These are phyloP conservation scores for Pachypanchax playfairii DNA, from an alignment of 2,113 vertebrate genomes.

Conservation along the genomic window DNA sequence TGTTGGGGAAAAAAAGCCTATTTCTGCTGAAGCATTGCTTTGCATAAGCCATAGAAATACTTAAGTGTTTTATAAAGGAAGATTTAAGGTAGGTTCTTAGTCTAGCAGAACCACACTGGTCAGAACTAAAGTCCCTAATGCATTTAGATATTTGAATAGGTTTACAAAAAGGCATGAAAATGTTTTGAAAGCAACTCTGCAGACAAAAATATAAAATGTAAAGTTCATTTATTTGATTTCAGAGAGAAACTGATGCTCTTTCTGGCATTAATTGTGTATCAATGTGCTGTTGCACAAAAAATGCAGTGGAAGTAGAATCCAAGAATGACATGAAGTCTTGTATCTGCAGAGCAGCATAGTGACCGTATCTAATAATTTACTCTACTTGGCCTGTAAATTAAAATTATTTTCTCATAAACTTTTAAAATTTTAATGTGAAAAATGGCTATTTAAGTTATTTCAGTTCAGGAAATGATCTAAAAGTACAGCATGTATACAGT, in stretches of 20 bases:
- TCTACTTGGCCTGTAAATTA: no score
- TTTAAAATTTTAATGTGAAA: no score
- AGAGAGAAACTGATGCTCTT: neutral
- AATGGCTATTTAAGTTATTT: no score
- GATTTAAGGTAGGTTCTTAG: conserved; percentile 30
- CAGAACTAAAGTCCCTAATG: conserved; percentile 10
- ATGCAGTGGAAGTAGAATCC: no score
- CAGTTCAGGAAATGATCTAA: no score
- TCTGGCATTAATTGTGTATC: neutral
- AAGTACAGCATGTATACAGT: no score
- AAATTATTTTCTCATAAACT: no score
- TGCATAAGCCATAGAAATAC: conserved; percentile 28
- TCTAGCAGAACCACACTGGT: neutral
- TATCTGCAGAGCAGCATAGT: no score
- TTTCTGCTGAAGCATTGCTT: conserved; percentile 34
- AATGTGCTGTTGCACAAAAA: no score
- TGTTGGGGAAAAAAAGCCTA: conserved; percentile 18
- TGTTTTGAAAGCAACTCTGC: neutral
- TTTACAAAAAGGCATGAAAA: conserved; percentile 3
- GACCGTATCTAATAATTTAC: no score
- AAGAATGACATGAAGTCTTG: no score
- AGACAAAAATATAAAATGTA: neutral
- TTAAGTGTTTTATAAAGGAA: conserved; percentile 17
- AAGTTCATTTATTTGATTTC: neutral
- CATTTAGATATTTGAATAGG: neutral